Base-by-base conservation (phyloP, 1,140 invertebrate genomes). In the Lepidurus packardi region DNA sequence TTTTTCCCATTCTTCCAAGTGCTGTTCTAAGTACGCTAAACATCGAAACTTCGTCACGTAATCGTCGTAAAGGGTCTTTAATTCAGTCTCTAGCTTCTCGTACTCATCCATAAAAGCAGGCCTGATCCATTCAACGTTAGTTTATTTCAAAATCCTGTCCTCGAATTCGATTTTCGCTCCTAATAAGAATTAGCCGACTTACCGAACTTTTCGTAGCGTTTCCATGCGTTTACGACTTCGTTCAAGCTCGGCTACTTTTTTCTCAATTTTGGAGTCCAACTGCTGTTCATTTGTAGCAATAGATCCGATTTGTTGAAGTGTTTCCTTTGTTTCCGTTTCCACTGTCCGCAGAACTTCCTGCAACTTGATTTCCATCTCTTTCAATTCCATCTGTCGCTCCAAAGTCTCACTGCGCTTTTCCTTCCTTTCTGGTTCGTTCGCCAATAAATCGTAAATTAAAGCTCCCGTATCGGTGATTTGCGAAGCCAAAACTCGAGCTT, bases 31-130 rank as follows among this genome's bases (percentile, higher is more conserved):
- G 83, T 91, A 93, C n/a, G 91, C 91, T 1, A 97, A 88, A 82
- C 94, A 95, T 44, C 96, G 90, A 83, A 95, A 92, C 77, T 94
- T 91, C 75, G 92, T 87, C 44, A 98, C 90, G 86, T 98, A 99
- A 79, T 92, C 89, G 74, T 94, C 90, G 85, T 98, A 98, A 13
- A 97, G 86, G 81, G 89, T 86, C 82, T 93, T 91, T 8, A 98
- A 85, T 83, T 98, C 95, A 73, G 89, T 86, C 85, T 99, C 97
- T 11, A 96, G 88, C 73, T 91, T 91, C 80, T 97, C 95, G 85
- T 97, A 96, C 85, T 99, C 98, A 82, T 97, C 94, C 90, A 98
- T 93, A 84, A 98, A 98, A 0, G 96, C 96, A 6, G 98, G 98
- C 73, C 97, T 94, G 11, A 76, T 24, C 77, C 13, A 11, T 78